Evolutionary conservation across 2,888 invertebrate species (phyloP), one percentile per base, ranked within the genome.

Genomic region (Orchesellides sinensis): DNA sequence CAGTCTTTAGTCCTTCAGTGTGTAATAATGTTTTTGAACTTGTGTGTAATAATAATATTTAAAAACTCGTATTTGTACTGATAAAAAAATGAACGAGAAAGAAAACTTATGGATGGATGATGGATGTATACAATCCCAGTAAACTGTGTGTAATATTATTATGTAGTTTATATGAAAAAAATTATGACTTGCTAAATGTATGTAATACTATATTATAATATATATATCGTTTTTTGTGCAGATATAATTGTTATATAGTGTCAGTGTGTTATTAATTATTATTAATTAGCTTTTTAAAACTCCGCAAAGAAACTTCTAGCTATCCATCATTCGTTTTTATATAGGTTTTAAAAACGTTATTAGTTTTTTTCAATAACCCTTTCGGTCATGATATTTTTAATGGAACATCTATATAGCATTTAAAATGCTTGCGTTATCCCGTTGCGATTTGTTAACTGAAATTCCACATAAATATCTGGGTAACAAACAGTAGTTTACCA

Each of bases 211-310:
- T 77, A 77, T 66, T 66, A 66, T 77, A 77, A 68, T 56, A 68
- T 77, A 77, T n/a, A n/a, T n/a, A n/a, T n/a, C n/a, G n/a, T n/a
- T n/a, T n/a, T n/a, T 59, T 63, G 77, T 77, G 77, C 68, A 63
- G 8, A 21, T n/a, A n/a, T 63, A 74, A 66, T 77, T 77, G 77
- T 77, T 77, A 77, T 68, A 40, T 77, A 77, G 77, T 77, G 77
- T 77, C 77, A 66, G 66, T 66, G 77, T 65, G 72, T 61, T n/a
- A n/a, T n/a, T n/a, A n/a, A 32, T 61, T 17, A 73, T 75, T 74
- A 74, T 54, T 59, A 61, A 8, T 47, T 61, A 61, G 17, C 29
- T 29, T 61, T 61, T 61, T 19, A 52, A 52, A 47, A 47, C n/a
- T 47, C 17, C 47, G n/a, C n/a, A 47, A 47, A n/a, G n/a, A n/a